phyloP scores from a whole-genome alignment of 2,888 invertebrate species.

The Margaritifera margaritifera region DNA sequence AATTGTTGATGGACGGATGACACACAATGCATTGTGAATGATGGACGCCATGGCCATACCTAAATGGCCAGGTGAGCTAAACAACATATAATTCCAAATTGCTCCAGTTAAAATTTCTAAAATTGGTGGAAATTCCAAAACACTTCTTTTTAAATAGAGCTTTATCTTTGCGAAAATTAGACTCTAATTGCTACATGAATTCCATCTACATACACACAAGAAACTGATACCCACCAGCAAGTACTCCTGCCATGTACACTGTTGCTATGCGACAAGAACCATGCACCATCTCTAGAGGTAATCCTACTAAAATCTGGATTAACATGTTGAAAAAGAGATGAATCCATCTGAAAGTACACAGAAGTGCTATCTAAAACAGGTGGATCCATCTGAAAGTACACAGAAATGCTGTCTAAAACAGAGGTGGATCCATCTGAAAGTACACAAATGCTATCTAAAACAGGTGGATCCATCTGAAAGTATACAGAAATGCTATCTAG shows the following conservation, averaged over 20 bases:
- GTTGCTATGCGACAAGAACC: slow-evolving; percentile 81
- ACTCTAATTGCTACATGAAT: too few relatives aligned
- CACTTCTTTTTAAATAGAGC: too few relatives aligned
- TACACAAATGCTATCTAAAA: background rate
- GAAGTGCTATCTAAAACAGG: slow-evolving; percentile 74
- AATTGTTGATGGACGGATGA: too few relatives aligned
- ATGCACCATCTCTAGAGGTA: slow-evolving; percentile 94
- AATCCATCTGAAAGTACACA: slow-evolving; percentile 73
- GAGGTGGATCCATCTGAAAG: slow-evolving; percentile 77
- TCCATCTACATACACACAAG: background rate
- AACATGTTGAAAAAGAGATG: slow-evolving; percentile 89
- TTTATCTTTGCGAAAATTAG: too few relatives aligned
- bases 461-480: slow-evolving; percentile 71
- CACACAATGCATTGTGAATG: too few relatives aligned
- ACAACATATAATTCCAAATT: too few relatives aligned
- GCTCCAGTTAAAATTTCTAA: too few relatives aligned
- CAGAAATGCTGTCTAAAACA: slow-evolving; percentile 73
- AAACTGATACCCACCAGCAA: slow-evolving; percentile 74
- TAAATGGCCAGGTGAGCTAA: too few relatives aligned
- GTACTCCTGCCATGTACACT: slow-evolving; percentile 84
- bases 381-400: slow-evolving; percentile 77
- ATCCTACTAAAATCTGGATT: slow-evolving; percentile 92
- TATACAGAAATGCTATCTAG: slow-evolving; percentile 69
- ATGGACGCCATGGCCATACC: too few relatives aligned
- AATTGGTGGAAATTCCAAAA: too few relatives aligned